phyloP scores from a whole-genome alignment of 2,797 vertebrate species.

The Avahi laniger region DNA sequence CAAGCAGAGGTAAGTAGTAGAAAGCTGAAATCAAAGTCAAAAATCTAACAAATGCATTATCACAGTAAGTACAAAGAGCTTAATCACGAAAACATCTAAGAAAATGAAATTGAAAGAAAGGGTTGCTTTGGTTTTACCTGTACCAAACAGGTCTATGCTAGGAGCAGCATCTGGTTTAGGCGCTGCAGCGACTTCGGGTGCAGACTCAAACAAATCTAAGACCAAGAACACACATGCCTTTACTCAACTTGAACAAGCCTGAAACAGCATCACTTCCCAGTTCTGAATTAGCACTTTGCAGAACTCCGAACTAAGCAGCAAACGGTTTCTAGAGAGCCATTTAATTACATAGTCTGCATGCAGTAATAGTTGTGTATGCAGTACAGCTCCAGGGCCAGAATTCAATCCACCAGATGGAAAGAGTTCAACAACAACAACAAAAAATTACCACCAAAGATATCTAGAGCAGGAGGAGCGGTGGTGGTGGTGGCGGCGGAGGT shows the following conservation, averaged over 20 bases:
- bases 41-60: slow-evolving; percentile 68
- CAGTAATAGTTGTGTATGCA: slow-evolving; percentile 65
- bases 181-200: slow-evolving; percentile 93
- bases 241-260: slow-evolving; percentile 75
- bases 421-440: slow-evolving; percentile 76
- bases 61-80: slow-evolving; percentile 63
- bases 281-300: slow-evolving; percentile 51
- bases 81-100: slow-evolving; percentile 48
- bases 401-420: slow-evolving; percentile 76
- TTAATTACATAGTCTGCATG: slow-evolving; percentile 72
- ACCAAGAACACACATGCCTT: slow-evolving; percentile 94
- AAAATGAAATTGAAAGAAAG: slow-evolving; percentile 10
- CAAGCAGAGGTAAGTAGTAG: slow-evolving; percentile 79
- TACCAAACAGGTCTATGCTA: slow-evolving; percentile 99
- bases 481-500: slow-evolving; percentile 74
- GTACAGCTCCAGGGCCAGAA: slow-evolving; percentile 69
- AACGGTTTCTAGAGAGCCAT: slow-evolving; percentile 70
- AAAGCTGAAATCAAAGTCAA: slow-evolving; percentile 66
- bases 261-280: slow-evolving; percentile 51
- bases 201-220: slow-evolving; percentile 99
- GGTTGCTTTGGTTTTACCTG: slow-evolving; percentile 92
- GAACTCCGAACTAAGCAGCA: slow-evolving; percentile 54
- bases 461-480: slow-evolving; percentile 93
- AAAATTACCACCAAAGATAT: slow-evolving; percentile 99
- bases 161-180: slow-evolving; percentile 96